Conservation (phyloP, 1,140 invertebrate species). For the Drosophila murphyi region DNA sequence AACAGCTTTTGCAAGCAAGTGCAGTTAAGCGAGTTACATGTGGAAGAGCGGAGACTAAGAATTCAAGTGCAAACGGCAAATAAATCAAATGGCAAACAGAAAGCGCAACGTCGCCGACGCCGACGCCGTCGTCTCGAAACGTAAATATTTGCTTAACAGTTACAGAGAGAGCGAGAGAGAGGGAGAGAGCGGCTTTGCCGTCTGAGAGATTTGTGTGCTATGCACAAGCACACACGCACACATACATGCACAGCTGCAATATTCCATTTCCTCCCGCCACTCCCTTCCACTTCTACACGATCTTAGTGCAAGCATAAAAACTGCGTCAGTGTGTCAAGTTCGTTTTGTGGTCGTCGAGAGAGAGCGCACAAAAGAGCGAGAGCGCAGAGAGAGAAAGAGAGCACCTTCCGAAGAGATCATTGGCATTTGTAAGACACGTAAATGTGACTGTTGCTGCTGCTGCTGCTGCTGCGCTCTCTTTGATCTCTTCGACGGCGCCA, state of each 20-base stretch:
- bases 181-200: slow-evolving; percentile 9
- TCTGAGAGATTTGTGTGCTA: slow-evolving; percentile 1
- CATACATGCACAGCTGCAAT: neutral
- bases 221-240: slow-evolving; percentile 22
- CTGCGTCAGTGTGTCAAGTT: slow-evolving; percentile 82
- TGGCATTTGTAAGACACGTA: slow-evolving; percentile 2
- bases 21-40: slow-evolving; percentile 72
- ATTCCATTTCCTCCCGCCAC: neutral
- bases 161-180: slow-evolving; percentile 27
- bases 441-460: too few relatives aligned
- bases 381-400: slow-evolving; percentile 32
- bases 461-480: neutral
- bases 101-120: slow-evolving; percentile 48
- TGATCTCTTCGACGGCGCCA: slow-evolving; percentile 37
- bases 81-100: slow-evolving; percentile 79
- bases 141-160: slow-evolving; percentile 71
- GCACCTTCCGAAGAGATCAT: slow-evolving; percentile 14
- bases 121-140: slow-evolving; percentile 9
- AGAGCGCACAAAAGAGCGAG: slow-evolving; percentile 8
- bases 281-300: neutral
- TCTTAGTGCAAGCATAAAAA: slow-evolving; percentile 42
- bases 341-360: slow-evolving; percentile 55
- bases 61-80: slow-evolving; percentile 80
- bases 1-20: slow-evolving; percentile 55
- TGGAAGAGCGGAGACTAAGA: slow-evolving; percentile 46